These are phyloP conservation scores for Latrodectus hesperus DNA, from an alignment of 2,888 invertebrate species.

Conservation along the genomic window DNA sequence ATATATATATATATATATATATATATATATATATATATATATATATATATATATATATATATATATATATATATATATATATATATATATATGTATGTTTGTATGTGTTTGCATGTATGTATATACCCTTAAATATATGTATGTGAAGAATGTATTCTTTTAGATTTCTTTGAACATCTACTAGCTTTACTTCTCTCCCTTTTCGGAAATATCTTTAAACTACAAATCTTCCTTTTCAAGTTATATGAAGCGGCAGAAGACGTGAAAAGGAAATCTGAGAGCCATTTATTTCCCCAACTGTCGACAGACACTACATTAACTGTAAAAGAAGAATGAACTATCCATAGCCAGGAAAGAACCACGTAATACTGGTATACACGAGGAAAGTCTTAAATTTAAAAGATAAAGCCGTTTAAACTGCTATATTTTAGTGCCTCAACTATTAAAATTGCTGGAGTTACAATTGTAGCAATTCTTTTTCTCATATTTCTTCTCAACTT, in stretches of 20 bases:
- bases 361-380: not conserved
- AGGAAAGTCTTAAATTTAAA: not conserved
- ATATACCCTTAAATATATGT: no score
- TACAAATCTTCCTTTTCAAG: conserved; percentile 32
- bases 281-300: conserved; percentile 53
- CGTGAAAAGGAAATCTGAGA: conserved; percentile 51
- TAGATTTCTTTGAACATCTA: not conserved
- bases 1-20: no score
- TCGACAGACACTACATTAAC: conserved; percentile 59
- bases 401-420: not conserved
- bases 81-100: no score
- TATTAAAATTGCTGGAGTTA: no score
- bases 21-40: no score
- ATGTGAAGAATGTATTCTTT: not conserved
- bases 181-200: conserved; percentile 4
- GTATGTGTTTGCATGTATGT: no score
- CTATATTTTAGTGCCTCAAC: not conserved
- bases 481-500: no score
- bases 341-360: conserved; percentile 27
- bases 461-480: no score
- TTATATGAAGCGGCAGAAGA: conserved; percentile 53
- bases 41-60: no score
- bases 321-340: conserved; percentile 30
- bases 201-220: not conserved
- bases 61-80: no score